Conservation (phyloP, 2,113 vertebrate species). For the Thermophis baileyi region DNA sequence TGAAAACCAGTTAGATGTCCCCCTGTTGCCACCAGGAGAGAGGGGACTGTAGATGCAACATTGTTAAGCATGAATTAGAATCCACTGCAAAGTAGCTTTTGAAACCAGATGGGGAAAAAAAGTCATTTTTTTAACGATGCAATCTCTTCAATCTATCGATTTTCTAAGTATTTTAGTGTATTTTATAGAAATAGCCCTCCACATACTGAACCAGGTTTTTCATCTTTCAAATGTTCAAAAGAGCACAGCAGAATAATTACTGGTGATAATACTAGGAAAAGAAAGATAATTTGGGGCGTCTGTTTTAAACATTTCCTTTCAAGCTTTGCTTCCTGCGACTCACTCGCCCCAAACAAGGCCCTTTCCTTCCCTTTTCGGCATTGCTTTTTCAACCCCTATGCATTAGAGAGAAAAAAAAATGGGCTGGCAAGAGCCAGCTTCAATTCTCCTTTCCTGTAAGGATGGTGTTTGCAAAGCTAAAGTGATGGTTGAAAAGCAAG, state of each 20-base stretch:
- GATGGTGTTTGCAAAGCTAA: not conserved
- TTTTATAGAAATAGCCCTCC: too few relatives aligned
- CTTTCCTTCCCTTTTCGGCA: not conserved
- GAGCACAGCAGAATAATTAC: not conserved
- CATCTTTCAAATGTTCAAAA: not conserved
- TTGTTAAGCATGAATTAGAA: too few relatives aligned
- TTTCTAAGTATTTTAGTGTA: too few relatives aligned
- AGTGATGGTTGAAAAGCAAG: not conserved
- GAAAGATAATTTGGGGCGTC: not conserved
- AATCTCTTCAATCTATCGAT: too few relatives aligned
- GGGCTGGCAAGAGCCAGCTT: slow-evolving; percentile 2
- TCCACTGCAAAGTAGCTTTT: too few relatives aligned
- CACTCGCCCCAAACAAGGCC: too few relatives aligned
- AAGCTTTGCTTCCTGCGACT: slow-evolving; percentile 35
- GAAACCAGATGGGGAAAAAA: too few relatives aligned
- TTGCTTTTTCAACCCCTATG: slow-evolving; percentile 32
- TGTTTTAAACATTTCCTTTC: slow-evolving; percentile 28
- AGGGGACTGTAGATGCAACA: too few relatives aligned
- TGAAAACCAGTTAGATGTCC: too few relatives aligned
- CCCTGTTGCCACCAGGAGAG: too few relatives aligned
- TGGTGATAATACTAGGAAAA: not conserved
- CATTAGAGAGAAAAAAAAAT: not conserved
- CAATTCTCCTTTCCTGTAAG: slow-evolving; percentile 41
- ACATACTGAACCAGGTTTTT: too few relatives aligned
- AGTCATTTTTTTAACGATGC: too few relatives aligned